Evolutionary conservation across 2,888 invertebrate genomes (phyloP).

Genomic region (Anticlea derivata): DNA sequence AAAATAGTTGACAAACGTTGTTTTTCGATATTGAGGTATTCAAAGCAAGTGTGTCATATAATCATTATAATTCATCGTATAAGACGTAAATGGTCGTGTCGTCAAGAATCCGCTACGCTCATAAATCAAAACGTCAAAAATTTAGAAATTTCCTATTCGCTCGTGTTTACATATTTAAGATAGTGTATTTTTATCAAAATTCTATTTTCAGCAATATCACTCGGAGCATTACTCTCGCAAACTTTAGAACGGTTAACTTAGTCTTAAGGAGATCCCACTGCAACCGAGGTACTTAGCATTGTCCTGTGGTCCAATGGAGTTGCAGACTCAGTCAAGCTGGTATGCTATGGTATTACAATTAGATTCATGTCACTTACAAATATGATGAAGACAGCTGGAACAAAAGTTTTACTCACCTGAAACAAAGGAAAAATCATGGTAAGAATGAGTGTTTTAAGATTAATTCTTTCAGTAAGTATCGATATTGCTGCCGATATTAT

Average conservation of each 20-base stretch:
- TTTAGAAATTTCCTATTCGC: too few relatives aligned
- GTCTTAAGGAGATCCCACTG: not conserved
- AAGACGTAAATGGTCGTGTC: too few relatives aligned
- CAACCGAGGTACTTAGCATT: constrained; percentile 3
- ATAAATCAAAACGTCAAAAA: too few relatives aligned
- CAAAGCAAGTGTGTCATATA: too few relatives aligned
- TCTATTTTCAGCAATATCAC: not conserved
- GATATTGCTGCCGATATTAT: too few relatives aligned
- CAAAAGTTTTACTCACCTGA: constrained; percentile 33
- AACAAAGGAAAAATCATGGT: constrained; percentile 40
- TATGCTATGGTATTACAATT: not conserved
- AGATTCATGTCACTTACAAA: not conserved
- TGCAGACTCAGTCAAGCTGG: not conserved
- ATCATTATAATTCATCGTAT: too few relatives aligned
- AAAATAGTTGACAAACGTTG: too few relatives aligned
- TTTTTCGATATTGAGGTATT: too few relatives aligned
- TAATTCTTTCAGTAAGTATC: too few relatives aligned
- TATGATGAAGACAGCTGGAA: not conserved
- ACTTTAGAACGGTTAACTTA: constrained; percentile 5
- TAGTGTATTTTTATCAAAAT: not conserved
- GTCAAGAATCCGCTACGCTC: too few relatives aligned
- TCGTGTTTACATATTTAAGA: too few relatives aligned
- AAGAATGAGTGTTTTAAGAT: too few relatives aligned
- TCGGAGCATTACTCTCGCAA: not conserved
- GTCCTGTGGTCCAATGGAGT: constrained; percentile 5